Evolutionary conservation across 2,888 invertebrate species (phyloP).

Genomic region (Tetramorium bicarinatum): DNA sequence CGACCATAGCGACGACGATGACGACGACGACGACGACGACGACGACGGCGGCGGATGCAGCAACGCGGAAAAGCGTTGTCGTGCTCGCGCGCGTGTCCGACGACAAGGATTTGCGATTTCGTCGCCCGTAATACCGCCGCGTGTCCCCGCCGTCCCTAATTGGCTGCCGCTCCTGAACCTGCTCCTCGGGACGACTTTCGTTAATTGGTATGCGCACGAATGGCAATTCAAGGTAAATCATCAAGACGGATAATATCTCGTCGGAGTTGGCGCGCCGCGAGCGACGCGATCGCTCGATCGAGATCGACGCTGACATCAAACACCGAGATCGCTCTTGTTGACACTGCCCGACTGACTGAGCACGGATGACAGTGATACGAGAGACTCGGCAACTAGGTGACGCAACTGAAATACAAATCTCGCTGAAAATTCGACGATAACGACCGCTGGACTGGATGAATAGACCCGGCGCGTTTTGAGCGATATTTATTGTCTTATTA

Average conservation of each 20-base stretch:
- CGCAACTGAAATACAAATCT: not conserved
- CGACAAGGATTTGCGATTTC: slow-evolving; percentile 18
- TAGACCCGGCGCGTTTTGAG: not conserved
- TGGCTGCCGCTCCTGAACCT: slow-evolving; percentile 34
- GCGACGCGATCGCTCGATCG: slow-evolving; percentile 34
- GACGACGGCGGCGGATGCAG: not conserved
- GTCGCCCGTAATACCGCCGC: slow-evolving; percentile 16
- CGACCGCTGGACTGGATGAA: too few relatives aligned
- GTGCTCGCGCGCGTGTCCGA: slow-evolving; percentile 25
- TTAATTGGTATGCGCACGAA: slow-evolving; percentile 49
- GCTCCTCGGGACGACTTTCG: slow-evolving; percentile 45
- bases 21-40: too few relatives aligned
- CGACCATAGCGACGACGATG: not conserved
- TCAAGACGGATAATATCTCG: slow-evolving; percentile 52
- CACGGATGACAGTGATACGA: not conserved
- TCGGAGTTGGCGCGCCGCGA: slow-evolving; percentile 9
- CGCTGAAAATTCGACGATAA: not conserved
- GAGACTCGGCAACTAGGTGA: not conserved
- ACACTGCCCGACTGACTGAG: not conserved
- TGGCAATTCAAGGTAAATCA: slow-evolving; percentile 31
- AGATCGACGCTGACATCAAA: slow-evolving; percentile 21
- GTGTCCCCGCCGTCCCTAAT: slow-evolving; percentile 31
- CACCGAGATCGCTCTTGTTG: slow-evolving; percentile 16
- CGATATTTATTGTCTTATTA: slow-evolving; percentile 32
- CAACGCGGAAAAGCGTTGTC: slow-evolving; percentile 38